Percentiles rank a stretch among this genome's conserved stretches.
These are phyloP conservation scores for Acestrorhynchus altus DNA, from an alignment of 2,797 vertebrate genomes.

Conservation along the genomic window DNA sequence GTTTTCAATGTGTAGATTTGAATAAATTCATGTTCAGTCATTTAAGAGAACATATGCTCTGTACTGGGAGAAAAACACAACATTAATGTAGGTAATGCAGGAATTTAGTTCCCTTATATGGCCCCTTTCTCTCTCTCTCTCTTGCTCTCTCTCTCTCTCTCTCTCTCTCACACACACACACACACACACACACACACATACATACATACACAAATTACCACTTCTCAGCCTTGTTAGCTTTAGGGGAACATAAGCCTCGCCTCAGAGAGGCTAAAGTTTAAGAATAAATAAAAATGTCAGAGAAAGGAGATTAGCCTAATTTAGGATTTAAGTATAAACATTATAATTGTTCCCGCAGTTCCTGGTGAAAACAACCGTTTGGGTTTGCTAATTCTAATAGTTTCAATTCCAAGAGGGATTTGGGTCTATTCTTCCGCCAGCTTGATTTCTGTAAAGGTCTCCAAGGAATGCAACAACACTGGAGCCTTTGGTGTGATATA, in stretches of 20 bases:
- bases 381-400: conserved; percentile 71
- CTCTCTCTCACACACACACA: not conserved
- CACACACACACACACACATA: conserved; percentile 35
- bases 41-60: too few relatives aligned
- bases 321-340: conserved; percentile 70
- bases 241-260: conserved; percentile 39
- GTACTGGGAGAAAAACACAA: not conserved
- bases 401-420: conserved; percentile 77
- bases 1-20: too few relatives aligned
- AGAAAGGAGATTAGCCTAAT: conserved; percentile 72
- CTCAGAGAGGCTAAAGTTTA: conserved; percentile 40
- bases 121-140: not conserved
- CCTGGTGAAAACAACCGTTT: conserved; percentile 71
- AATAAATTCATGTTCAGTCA: too few relatives aligned
- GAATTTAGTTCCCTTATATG: not conserved
- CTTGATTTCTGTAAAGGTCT: conserved; percentile 36
- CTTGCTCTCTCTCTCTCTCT: not conserved
- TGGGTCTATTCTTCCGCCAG: conserved; percentile 56
- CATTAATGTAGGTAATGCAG: not conserved
- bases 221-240: conserved; percentile 36
- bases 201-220: conserved; percentile 19
- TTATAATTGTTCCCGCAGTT: conserved; percentile 66
- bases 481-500: conserved; percentile 35
- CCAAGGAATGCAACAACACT: conserved; percentile 28
- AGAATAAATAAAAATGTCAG: conserved; percentile 71